Base-by-base conservation (phyloP, 2,797 vertebrate genomes). In the Denticeps clupeoides region DNA sequence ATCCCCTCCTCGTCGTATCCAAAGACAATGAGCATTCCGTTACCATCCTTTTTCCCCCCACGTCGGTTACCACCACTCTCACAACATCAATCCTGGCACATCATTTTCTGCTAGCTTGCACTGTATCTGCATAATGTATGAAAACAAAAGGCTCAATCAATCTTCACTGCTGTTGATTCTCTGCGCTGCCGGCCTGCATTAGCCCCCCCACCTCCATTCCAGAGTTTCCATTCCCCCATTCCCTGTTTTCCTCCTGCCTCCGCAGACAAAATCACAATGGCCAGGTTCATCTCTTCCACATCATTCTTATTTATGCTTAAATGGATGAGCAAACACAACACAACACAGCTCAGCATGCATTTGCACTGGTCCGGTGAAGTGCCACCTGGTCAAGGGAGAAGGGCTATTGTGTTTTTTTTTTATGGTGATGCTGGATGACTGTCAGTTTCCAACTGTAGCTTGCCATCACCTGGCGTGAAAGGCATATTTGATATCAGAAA, bases 121-220 rank as follows among this genome's bases (percentile, higher is more conserved):
- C 57, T 59, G 52, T 53, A 59, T 70, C 65, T 65, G 70, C 65
- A 48, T 64, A 71, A 67, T 55, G 49, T 43, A 31, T 40, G 50
- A 62, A 74, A 75, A 73, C 65, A 70, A 77, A 77, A 70, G 43
- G 47, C 58, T 72, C 71, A 57, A 69, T 78, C 72, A 77, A 61
- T 79, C 69, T 67, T 61, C 46, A 45, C 16, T 7, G 56, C 42
- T 59, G 65, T 69, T 70, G 68, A 73, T 72, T 67, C 64, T 70
- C 60, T 41, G 33, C 25, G 47, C 57, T 55, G 61, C 64, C 54
- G n/a, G 43, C 51, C 16, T 41, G 41, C 25, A 56, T 76, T 59
- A 67, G 43, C 3, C 3, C 32, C n/a, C n/a, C 41, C 4, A 1
- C 18, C 7, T 64, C 18, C 9, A 38, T 21, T 26, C 37, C 43